A percentile compares a stretch with the other conserved stretches of the same genome.
Conservation (phyloP, 2,888 invertebrate species). For the Drosophila histrio region DNA sequence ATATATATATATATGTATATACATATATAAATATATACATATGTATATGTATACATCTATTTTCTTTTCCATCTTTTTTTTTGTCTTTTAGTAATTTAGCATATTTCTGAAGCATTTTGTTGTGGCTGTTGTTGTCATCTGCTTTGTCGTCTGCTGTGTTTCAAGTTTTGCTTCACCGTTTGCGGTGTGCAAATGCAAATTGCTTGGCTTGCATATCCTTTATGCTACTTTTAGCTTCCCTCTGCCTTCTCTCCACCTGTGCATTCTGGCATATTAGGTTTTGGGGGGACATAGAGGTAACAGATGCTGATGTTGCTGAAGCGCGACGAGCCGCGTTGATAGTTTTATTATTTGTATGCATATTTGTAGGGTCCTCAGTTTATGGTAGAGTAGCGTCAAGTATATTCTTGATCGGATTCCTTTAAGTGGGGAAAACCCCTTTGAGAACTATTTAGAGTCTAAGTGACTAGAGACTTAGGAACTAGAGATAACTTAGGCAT, state of each 20-base stretch:
- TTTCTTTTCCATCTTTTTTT: constrained; percentile 41
- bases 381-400: constrained; percentile 35
- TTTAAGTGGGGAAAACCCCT: neutral
- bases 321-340: constrained; percentile 70
- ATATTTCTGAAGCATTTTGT: constrained; percentile 74
- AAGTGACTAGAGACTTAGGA: no score
- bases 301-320: constrained; percentile 63
- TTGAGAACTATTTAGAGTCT: no score
- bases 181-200: constrained; percentile 79
- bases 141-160: constrained; percentile 55
- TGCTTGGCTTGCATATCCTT: constrained; percentile 76
- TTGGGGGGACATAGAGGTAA: constrained; percentile 19
- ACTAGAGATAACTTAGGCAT: no score
- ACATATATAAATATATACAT: constrained; percentile 20
- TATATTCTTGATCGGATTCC: neutral
- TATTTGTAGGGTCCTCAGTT: constrained; percentile 14
- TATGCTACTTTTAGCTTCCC: constrained; percentile 32
- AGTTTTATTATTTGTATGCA: constrained; percentile 63
- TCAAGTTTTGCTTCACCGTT: constrained; percentile 75
- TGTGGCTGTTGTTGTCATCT: constrained; percentile 38
- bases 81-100: constrained; percentile 79
- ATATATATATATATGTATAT: constrained; percentile 2
- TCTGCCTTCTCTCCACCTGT: neutral
- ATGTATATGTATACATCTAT: no score
- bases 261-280: constrained; percentile 15